Evolutionary conservation across 23 tunicate species (phyloP).

Genomic region (Trididemnum clinides): DNA sequence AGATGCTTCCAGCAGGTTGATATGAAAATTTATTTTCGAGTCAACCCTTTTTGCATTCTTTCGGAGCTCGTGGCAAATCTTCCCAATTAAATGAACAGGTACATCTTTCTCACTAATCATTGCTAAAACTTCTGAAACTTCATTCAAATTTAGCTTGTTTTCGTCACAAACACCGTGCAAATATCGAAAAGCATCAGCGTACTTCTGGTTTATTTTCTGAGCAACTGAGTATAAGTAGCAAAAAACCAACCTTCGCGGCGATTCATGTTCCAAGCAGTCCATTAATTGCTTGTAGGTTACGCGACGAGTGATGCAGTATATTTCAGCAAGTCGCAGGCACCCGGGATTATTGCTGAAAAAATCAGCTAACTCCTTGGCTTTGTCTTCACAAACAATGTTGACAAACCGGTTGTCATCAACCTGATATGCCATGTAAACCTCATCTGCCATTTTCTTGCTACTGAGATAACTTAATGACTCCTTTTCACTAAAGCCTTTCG

Average conservation of each 20-base stretch:
- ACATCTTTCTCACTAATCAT: neutral
- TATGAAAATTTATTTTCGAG: neutral
- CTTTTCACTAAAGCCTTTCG: neutral
- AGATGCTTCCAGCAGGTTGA: neutral
- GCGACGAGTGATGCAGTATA: neutral
- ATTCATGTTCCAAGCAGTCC: neutral
- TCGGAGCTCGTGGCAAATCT: slow-evolving; percentile 5
- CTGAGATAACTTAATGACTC: neutral
- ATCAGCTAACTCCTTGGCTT: neutral
- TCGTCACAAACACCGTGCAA: neutral
- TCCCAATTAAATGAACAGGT: slow-evolving; percentile 20
- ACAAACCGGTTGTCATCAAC: neutral
- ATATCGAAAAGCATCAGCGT: neutral
- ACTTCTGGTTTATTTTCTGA: neutral
- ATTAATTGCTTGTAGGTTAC: neutral
- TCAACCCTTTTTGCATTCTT: neutral
- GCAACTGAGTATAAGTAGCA: neutral
- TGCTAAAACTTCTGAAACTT: neutral
- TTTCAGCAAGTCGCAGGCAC: neutral
- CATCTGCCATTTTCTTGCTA: neutral
- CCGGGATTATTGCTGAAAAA: neutral
- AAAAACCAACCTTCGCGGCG: neutral
- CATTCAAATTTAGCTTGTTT: neutral
- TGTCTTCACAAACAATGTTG: no score
- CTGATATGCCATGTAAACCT: neutral